Percentiles rank a stretch among this genome's conserved stretches.
These are phyloP conservation scores for Cinclus mexicanus DNA, from an alignment of 2,113 vertebrate genomes.

Conservation along the genomic window DNA sequence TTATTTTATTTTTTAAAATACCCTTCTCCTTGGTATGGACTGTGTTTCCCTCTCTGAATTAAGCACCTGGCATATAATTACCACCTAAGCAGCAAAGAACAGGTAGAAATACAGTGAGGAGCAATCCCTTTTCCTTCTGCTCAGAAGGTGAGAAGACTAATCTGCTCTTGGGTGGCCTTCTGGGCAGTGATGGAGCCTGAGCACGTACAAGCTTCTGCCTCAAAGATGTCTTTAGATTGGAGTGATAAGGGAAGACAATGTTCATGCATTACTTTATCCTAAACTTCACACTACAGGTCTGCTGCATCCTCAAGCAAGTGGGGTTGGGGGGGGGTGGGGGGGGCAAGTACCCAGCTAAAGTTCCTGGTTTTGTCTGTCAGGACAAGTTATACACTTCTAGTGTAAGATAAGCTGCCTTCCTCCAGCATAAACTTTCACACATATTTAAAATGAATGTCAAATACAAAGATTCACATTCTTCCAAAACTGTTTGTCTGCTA, in stretches of 20 bases:
- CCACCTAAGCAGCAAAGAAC: background rate
- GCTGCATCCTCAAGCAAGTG: background rate
- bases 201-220: background rate
- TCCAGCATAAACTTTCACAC: background rate
- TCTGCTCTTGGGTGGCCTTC: background rate
- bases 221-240: background rate
- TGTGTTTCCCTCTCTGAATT: background rate
- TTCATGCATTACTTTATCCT: background rate
- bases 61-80: background rate
- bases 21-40: background rate
- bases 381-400: background rate
- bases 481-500: background rate
- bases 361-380: background rate
- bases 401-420: background rate
- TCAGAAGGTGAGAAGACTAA: background rate
- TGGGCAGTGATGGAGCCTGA: background rate
- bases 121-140: background rate
- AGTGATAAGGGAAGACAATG: background rate
- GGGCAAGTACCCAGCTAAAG: background rate
- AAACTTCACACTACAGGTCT: background rate
- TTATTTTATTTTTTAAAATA: background rate
- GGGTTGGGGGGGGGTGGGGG: accelerated
- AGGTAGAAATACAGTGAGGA: background rate
- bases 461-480: background rate
- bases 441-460: background rate